Percentiles rank a stretch among this genome's conserved stretches.
Conservation (phyloP, 2,888 invertebrate genomes). For the Timema cristinae region DNA sequence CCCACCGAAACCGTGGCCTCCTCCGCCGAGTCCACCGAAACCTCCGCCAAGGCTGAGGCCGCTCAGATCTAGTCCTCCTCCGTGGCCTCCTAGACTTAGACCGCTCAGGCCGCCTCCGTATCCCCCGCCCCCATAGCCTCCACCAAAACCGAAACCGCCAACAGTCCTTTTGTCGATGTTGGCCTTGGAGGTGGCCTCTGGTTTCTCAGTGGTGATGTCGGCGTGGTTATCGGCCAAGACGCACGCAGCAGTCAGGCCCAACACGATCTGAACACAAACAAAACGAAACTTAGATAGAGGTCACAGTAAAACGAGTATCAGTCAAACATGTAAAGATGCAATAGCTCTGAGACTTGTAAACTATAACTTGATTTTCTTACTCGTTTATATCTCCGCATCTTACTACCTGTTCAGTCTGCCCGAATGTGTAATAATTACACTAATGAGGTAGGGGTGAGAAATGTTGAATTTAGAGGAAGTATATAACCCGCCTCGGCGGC, state of each 20-base stretch:
- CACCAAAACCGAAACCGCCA: background rate
- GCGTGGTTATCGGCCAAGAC: background rate
- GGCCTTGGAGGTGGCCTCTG: constrained; percentile 10
- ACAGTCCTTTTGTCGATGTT: constrained; percentile 10
- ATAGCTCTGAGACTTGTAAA: no score
- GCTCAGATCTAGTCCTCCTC: background rate
- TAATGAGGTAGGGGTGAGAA: no score
- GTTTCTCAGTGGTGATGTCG: constrained; percentile 7
- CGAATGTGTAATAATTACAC: no score
- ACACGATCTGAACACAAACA: constrained; percentile 20
- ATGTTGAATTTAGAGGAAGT: no score
- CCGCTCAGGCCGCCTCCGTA: background rate
- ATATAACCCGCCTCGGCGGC: no score
- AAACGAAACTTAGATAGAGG: no score
- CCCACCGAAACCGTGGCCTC: background rate
- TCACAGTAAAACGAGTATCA: no score
- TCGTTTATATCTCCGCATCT: no score
- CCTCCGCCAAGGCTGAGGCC: background rate
- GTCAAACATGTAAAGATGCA: no score
- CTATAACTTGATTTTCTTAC: no score
- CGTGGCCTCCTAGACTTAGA: background rate
- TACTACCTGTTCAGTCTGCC: no score
- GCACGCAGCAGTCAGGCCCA: constrained; percentile 21
- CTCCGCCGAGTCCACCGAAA: background rate
- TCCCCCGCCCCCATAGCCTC: background rate